These are phyloP conservation scores for Neria commutata DNA, from an alignment of 2,888 invertebrate species.

Conservation along the genomic window DNA sequence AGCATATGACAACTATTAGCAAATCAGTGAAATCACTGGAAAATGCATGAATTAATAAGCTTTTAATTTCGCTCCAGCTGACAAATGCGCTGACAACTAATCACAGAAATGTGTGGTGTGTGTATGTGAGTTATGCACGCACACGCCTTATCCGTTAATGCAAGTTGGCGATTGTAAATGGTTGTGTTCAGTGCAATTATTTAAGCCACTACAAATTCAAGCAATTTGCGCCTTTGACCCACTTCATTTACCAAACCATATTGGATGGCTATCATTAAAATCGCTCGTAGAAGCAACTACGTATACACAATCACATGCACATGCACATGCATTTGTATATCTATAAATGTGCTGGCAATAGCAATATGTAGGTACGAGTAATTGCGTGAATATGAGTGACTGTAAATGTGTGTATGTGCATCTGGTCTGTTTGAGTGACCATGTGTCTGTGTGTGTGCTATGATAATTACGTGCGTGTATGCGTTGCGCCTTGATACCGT, in stretches of 20 bases:
- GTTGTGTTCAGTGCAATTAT: not conserved
- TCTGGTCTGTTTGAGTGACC: not conserved
- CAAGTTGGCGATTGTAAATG: too few species aligned
- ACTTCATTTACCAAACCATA: too few species aligned
- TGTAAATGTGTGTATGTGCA: slow-evolving; percentile 11
- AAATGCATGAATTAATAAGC: not conserved
- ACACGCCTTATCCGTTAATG: too few species aligned
- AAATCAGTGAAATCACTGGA: not conserved
- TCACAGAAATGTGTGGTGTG: not conserved
- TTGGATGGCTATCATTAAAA: too few species aligned
- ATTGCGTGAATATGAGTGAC: too few species aligned
- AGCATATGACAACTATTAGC: slow-evolving; percentile 1
- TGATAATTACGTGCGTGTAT: slow-evolving; percentile 22
- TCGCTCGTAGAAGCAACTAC: slow-evolving; percentile 19
- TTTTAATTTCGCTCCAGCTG: not conserved
- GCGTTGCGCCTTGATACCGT: slow-evolving; percentile 33
- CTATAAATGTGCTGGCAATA: slow-evolving; percentile 12
- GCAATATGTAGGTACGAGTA: too few species aligned
- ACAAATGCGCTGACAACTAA: not conserved
- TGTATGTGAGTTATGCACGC: not conserved
- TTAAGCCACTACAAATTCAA: not conserved
- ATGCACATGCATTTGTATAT: slow-evolving; percentile 14
- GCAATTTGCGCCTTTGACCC: too few species aligned
- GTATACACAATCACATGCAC: slow-evolving; percentile 15
- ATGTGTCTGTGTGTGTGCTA: not conserved